Percentiles rank a stretch among this genome's conserved stretches.
Conservation (phyloP, 1,140 invertebrate species). For the Trypoxylus dichotomus region DNA sequence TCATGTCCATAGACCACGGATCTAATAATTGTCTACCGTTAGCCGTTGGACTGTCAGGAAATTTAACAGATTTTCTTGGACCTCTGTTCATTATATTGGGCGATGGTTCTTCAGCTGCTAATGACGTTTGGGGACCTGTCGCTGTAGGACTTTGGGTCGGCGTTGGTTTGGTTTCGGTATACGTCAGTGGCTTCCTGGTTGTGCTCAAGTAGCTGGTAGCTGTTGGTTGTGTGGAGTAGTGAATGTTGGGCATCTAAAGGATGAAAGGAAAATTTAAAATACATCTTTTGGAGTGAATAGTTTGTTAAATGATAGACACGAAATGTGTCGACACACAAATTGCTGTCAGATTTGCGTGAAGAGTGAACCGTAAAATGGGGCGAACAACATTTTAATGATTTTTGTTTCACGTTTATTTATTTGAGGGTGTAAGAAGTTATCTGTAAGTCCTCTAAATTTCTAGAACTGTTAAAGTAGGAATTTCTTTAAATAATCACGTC, state of each 20-base stretch:
- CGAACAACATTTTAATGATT: too few species aligned
- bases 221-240: constrained; percentile 51
- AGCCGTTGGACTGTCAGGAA: constrained; percentile 44
- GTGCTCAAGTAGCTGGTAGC: constrained; percentile 51
- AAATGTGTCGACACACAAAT: too few species aligned
- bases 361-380: too few species aligned
- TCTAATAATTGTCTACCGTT: constrained; percentile 45
- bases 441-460: too few species aligned
- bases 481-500: too few species aligned
- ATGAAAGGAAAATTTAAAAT: not conserved
- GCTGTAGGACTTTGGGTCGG: constrained; percentile 51
- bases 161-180: constrained; percentile 48
- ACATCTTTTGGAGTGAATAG: too few species aligned
- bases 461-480: too few species aligned
- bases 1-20: constrained; percentile 46
- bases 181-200: constrained; percentile 42
- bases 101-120: constrained; percentile 43
- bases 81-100: constrained; percentile 41
- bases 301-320: too few species aligned
- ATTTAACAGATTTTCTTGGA: constrained; percentile 51
- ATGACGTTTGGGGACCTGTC: constrained; percentile 41
- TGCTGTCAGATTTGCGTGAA: too few species aligned
- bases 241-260: constrained; percentile 49
- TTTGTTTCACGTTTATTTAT: too few species aligned
- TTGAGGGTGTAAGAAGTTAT: too few species aligned